Evolutionary conservation across 2,113 vertebrate species (phyloP), one percentile per base, ranked within the genome.

Genomic region (Calonectris borealis): DNA sequence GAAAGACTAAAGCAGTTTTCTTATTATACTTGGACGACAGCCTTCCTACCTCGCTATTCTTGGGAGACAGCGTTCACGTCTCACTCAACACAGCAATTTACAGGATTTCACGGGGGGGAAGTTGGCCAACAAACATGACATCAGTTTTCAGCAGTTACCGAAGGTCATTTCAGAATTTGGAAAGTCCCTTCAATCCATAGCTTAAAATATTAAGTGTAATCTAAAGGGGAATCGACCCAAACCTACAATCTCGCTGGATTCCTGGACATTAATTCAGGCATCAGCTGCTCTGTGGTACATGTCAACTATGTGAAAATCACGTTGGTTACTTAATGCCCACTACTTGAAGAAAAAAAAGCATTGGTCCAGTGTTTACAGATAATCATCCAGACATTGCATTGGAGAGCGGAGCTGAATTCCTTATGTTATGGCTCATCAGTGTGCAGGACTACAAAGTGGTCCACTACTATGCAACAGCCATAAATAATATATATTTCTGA

Each of bases 11-110:
- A 48, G 68, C 85, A 96, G 6, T 79, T 94, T 72, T 95, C 71
- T 93, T 93, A 72, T 96, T 97, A 68, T 88, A 19, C 82, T 97
- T 97, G 96, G 95, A 96, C 12, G 5, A 70, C 85, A 96, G 85
- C 92, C 92, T 81, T 87, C 52, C 77, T 89, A 11, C 92, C 79
- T 97, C 29, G 0, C 82, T 88, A 1, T 95, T 90, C 94, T 77
- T 90, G 78, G 85, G 96, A 96, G 91, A 94, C 93, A 83, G 84
- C 2, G 1, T 48, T 97, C 83, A 65, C 1, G 0, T 91, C 94
- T 96, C 95, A 94, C 82, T 97, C 94, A 94, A 3, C 55, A 1
- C 87, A 92, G 85, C 93, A 93, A 90, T 97, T 96, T 83, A 64
- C 84, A 83, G 82, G 71, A 79, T 91, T 91, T 80, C 38, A 29